These are phyloP conservation scores for Romanogobio albipinnatus DNA, from an alignment of 2,113 vertebrate genomes.

Conservation along the genomic window DNA sequence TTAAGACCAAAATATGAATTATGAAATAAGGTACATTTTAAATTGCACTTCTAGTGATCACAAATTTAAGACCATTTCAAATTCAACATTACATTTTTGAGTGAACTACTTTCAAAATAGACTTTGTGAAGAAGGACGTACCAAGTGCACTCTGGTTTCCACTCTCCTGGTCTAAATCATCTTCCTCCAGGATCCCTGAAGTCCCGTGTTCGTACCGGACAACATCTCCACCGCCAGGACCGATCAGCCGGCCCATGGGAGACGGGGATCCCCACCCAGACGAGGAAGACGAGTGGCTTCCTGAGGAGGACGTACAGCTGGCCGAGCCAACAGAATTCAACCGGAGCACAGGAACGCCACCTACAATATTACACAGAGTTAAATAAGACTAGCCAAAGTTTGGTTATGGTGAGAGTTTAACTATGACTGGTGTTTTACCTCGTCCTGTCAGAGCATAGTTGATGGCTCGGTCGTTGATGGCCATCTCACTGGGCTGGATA, in stretches of 20 bases:
- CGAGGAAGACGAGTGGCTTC: constrained; percentile 75
- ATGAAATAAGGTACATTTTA: background rate
- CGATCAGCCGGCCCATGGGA: constrained; percentile 63
- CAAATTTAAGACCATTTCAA: background rate
- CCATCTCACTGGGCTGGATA: constrained; percentile 80
- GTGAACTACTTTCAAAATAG: background rate
- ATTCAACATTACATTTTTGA: background rate
- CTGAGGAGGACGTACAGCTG: constrained; percentile 73
- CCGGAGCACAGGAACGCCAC: constrained; percentile 55
- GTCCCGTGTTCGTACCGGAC: constrained; percentile 51
- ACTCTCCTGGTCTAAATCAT: constrained; percentile 73
- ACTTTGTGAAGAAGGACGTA: constrained; percentile 58
- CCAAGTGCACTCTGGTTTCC: constrained; percentile 72
- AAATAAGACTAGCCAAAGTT: background rate
- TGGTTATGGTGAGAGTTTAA: no score
- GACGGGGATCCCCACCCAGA: constrained; percentile 73
- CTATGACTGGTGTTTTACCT: constrained; percentile 64
- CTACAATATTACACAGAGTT: constrained; percentile 20
- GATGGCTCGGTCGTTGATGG: constrained; percentile 76
- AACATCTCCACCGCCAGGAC: constrained; percentile 53
- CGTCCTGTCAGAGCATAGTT: constrained; percentile 70
- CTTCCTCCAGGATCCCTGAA: constrained; percentile 70
- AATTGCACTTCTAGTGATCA: background rate
- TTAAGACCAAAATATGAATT: background rate
- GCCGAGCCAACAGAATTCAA: constrained; percentile 72